Percentiles rank a stretch among this genome's conserved stretches.
Evolutionary conservation across 1,140 invertebrate species (phyloP).

Genomic region (Lerema accius): DNA sequence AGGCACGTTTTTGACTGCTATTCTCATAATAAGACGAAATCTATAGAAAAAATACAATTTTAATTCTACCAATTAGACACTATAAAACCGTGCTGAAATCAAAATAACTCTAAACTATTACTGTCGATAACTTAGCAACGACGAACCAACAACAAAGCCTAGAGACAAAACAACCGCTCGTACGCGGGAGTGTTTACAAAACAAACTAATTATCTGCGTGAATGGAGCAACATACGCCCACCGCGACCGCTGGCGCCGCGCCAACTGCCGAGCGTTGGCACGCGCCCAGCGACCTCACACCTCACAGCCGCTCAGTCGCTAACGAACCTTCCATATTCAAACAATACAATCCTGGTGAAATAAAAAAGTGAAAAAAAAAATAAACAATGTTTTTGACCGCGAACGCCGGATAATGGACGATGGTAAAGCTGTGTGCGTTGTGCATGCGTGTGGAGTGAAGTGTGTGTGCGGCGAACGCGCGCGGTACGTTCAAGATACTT

Average conservation of each 20-base stretch:
- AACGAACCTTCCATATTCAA: constrained; percentile 43
- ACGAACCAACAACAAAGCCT: not conserved
- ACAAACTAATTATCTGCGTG: constrained; percentile 44
- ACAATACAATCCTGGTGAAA: constrained; percentile 20
- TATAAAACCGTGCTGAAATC: too few species aligned
- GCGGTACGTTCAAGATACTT: constrained; percentile 16
- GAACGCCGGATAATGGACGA: constrained; percentile 70
- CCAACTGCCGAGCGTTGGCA: constrained; percentile 49
- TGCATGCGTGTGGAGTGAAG: constrained; percentile 48
- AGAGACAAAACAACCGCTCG: constrained; percentile 8
- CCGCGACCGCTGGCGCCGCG: constrained; percentile 25
- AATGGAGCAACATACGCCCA: constrained; percentile 36
- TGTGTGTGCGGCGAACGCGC: constrained; percentile 33
- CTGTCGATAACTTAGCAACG: not conserved
- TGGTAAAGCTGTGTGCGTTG: constrained; percentile 61
- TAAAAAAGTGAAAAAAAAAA: constrained; percentile 47
- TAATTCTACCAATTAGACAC: too few species aligned
- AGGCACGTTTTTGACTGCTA: too few species aligned
- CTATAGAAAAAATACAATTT: too few species aligned
- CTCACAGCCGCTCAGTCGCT: constrained; percentile 59
- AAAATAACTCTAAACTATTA: too few species aligned
- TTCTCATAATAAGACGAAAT: too few species aligned
- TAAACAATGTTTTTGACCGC: constrained; percentile 58
- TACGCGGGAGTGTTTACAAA: constrained; percentile 60
- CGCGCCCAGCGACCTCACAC: constrained; percentile 52